Evolutionary conservation across 2,888 invertebrate species (phyloP), one percentile per base, ranked within the genome.

Genomic region (Diarsia dahlii): DNA sequence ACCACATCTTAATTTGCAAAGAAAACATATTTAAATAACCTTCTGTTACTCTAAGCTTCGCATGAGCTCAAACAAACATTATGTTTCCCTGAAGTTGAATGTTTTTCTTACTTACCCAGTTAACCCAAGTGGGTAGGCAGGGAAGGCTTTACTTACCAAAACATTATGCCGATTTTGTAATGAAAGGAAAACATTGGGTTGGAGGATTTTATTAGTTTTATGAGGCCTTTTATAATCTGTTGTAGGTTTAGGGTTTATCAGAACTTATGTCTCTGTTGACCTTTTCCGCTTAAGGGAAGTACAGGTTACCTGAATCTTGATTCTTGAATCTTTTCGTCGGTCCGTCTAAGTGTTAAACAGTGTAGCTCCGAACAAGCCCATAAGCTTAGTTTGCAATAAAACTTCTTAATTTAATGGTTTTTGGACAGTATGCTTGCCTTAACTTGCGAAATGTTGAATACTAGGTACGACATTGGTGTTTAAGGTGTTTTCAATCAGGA

Each of bases 131-230:
- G 48, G 54, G 65, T n/a, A 28, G 10, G 23, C 2, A 34, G 10
- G 23, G 8, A 48, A 13, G 34, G 23, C 54, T 68, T 63, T 23
- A 52, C 71, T 34, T 28, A 45, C 52, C 48, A 64, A 34, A 69
- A 46, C 50, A 81, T 72, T 52, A 81, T 74, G 69, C 50, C 64
- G 76, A 81, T 76, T 76, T 80, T 20, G 20, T 67, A 63, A 82
- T 84, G 54, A 72, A 84, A 84, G 13, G 63, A 72, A 84, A 84
- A 82, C 66, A 81, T 10, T 23, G 12, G 13, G 56, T 71, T 48
- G 28, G 28, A 28, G 4, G 56, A 20, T 45, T 28, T 60, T 28
- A 52, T 64, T 39, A 48, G 54, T 78, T 54, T 65, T n/a, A n/a
- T 20, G 50, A 28, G 20, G 8, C 34, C 45, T 68, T 64, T 58